Percentiles rank a stretch among this genome's conserved stretches.
These are phyloP conservation scores for Eristalis pertinax DNA, from an alignment of 2,888 invertebrate genomes.

Conservation along the genomic window DNA sequence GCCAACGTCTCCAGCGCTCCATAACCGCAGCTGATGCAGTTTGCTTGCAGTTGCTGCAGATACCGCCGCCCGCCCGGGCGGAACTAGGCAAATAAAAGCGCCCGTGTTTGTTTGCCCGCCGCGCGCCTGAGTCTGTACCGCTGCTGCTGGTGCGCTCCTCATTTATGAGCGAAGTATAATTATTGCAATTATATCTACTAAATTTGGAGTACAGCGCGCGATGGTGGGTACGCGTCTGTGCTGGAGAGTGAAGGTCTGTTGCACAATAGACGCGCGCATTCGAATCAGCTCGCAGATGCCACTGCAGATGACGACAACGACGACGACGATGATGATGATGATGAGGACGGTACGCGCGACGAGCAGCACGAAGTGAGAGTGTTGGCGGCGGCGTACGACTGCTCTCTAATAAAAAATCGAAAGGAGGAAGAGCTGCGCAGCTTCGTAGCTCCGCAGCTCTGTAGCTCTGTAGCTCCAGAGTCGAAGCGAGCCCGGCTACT, in stretches of 20 bases:
- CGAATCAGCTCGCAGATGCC: conserved; percentile 64
- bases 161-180: conserved; percentile 67
- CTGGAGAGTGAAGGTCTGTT: conserved; percentile 66
- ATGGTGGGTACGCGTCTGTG: conserved; percentile 21
- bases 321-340: neutral
- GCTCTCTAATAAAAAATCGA: conserved; percentile 66
- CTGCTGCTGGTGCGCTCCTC: conserved; percentile 25
- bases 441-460: conserved; percentile 17
- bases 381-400: conserved; percentile 43
- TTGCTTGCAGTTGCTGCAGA: too few species aligned
- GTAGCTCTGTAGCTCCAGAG: conserved; percentile 19
- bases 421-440: conserved; percentile 56
- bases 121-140: neutral
- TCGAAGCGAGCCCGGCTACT: conserved; percentile 31
- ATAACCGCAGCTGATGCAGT: neutral
- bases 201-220: conserved; percentile 69
- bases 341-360: conserved; percentile 18
- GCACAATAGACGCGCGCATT: conserved; percentile 63
- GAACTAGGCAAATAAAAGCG: conserved; percentile 64
- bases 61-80: conserved; percentile 33
- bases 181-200: conserved; percentile 72
- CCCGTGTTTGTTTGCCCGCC: conserved; percentile 14
- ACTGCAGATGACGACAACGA: neutral
- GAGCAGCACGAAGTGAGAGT: conserved; percentile 64
- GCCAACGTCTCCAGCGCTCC: neutral